Conservation (phyloP, 2,888 invertebrate genomes). For the Chesias legatella region DNA sequence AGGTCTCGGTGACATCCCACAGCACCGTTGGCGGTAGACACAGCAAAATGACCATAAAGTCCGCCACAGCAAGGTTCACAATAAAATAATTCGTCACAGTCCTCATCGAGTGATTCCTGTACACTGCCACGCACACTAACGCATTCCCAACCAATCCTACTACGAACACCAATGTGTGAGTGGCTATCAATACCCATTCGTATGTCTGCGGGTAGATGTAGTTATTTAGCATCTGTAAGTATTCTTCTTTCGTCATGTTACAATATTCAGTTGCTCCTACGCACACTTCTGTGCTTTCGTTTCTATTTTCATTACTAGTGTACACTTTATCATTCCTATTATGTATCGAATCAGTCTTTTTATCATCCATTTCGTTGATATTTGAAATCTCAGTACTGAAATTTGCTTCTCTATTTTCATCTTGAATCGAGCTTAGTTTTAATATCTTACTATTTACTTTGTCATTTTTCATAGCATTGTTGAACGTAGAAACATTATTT, state of each 20-base stretch:
- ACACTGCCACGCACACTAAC: slow-evolving; percentile 93
- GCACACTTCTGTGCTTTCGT: slow-evolving; percentile 44
- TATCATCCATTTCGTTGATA: neutral
- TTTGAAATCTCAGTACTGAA: neutral
- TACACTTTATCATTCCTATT: neutral
- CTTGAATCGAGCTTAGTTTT: neutral
- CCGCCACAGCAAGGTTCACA: slow-evolving; percentile 92
- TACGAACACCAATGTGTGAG: slow-evolving; percentile 88
- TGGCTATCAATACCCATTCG: slow-evolving; percentile 88
- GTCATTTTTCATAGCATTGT: neutral
- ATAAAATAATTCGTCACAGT: slow-evolving; percentile 97
- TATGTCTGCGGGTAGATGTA: slow-evolving; percentile 85
- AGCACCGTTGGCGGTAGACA: slow-evolving; percentile 93
- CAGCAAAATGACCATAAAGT: slow-evolving; percentile 93
- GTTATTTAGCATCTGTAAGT: slow-evolving; percentile 79
- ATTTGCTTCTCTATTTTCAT: neutral
- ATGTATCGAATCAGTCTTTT: neutral
- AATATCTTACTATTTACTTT: neutral
- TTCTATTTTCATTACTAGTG: slow-evolving; percentile 15
- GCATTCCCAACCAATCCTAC: slow-evolving; percentile 92
- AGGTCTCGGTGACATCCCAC: slow-evolving; percentile 96
- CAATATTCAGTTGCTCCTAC: slow-evolving; percentile 67
- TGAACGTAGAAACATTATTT: neutral
- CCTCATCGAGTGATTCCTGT: slow-evolving; percentile 91
- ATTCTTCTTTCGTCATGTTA: slow-evolving; percentile 79